Conservation (phyloP, 2,888 invertebrate genomes). For the Macaria liturata region DNA sequence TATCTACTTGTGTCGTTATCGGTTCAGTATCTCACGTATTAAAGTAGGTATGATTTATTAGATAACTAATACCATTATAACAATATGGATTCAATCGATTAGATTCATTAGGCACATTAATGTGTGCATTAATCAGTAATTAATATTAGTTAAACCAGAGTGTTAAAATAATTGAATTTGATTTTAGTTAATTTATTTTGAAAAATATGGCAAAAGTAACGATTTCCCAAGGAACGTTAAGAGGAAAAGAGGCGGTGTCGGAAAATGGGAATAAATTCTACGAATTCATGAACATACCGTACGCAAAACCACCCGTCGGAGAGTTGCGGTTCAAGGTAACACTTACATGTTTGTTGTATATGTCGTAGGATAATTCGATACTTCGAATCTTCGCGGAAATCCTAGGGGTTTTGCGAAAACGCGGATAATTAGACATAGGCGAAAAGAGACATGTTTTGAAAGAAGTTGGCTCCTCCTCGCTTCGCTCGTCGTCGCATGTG, state of each 20-base stretch:
- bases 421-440: too few species aligned
- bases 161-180: slow-evolving; percentile 8
- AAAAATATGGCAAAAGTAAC: slow-evolving; percentile 46
- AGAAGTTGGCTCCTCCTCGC: too few species aligned
- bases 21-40: too few species aligned
- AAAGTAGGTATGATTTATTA: too few species aligned
- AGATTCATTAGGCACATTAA: background rate
- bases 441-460: too few species aligned
- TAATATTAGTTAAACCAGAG: background rate
- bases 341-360: background rate
- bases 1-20: too few species aligned
- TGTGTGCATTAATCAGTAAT: background rate
- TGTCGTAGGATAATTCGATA: too few species aligned
- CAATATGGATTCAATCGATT: background rate
- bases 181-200: too few species aligned
- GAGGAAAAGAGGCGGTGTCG: slow-evolving; percentile 57
- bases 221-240: slow-evolving; percentile 59
- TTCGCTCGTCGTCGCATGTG: too few species aligned
- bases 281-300: slow-evolving; percentile 77
- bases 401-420: too few species aligned
- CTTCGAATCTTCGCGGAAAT: too few species aligned
- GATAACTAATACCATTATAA: too few species aligned
- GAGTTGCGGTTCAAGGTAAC: slow-evolving; percentile 57
- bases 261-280: slow-evolving; percentile 62
- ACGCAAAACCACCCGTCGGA: slow-evolving; percentile 79